Conservation (phyloP, 1,140 invertebrate species). For the Stratiolaelaps scimitus region DNA sequence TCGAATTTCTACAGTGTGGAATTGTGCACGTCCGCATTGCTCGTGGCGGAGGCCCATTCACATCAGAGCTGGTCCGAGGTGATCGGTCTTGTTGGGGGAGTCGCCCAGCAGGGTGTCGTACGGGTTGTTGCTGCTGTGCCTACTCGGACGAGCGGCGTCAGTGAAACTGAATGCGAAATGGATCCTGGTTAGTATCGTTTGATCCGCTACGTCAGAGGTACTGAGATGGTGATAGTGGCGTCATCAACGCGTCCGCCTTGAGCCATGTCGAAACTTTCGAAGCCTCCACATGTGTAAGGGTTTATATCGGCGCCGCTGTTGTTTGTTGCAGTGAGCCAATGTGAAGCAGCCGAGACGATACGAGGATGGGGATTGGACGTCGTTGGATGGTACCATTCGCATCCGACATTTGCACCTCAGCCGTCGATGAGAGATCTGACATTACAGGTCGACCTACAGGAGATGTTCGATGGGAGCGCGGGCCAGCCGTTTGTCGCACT, state of each 20-base stretch:
- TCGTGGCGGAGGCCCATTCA: conserved; percentile 56
- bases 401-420: conserved; percentile 52
- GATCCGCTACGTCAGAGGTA: no score
- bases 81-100: conserved; percentile 56
- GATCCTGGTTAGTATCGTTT: conserved; percentile 49
- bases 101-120: conserved; percentile 38
- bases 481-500: conserved; percentile 47
- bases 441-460: conserved; percentile 49
- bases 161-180: conserved; percentile 59
- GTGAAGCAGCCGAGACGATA: conserved; percentile 47
- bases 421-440: conserved; percentile 51
- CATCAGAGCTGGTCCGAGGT: conserved; percentile 55
- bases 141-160: conserved; percentile 41
- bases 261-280: conserved; percentile 26
- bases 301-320: conserved; percentile 27
- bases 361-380: conserved; percentile 43
- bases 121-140: conserved; percentile 49
- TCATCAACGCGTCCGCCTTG: no score
- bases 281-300: not conserved
- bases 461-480: conserved; percentile 47
- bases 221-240: not conserved
- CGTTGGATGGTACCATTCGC: conserved; percentile 55
- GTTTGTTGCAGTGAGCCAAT: conserved; percentile 46
- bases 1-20: conserved; percentile 1
- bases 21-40: conserved; percentile 42